Evolutionary conservation across 2,888 invertebrate genomes (phyloP), one percentile per base, ranked within the genome.

Genomic region (Seira ritae): DNA sequence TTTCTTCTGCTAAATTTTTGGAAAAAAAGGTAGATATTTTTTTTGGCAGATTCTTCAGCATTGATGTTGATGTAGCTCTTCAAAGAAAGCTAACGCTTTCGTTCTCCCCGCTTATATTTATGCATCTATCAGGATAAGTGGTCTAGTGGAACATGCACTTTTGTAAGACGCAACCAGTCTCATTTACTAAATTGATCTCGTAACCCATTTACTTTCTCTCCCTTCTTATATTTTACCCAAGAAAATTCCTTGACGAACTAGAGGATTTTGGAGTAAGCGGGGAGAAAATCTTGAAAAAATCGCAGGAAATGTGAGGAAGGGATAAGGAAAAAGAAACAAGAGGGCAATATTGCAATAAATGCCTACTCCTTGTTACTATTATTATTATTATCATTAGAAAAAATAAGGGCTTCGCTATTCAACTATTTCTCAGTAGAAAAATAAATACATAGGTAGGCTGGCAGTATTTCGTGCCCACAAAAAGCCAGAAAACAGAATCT

Each of bases 171-270:
- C 23, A 79, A 74, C 62, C 76, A 79, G 71, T 75, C 75, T 79
- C 84, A 84, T 84, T 84, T 84, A 66, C 80, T 75, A 84, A 84
- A 84, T 84, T 84, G 84, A 80, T 79, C 79, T 71, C 74, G 80
- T 75, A 84, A 76, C 81, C 81, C 81, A 76, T 81, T 81, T 81
- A 76, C 80, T 69, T 74, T 80, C 72, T 73, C 65, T n/a, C n/a
- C 42, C 15, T 46, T 23, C 66, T 71, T 70, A 62, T 17, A 15
- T 66, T 37, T 81, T 75, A 8, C 50, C 50, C 31, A 50, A 50
- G 17, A 50, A 73, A 70, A 75, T n/a, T 46, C 68, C 70, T 10
- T 15, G 10, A 55, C 62, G 60, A 75, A 68, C 19, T 76, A 68
- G 20, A 68, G 69, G 80, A 66, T 70, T 75, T 75, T 50, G 67